Percentiles rank a stretch among this genome's conserved stretches.
Conservation (phyloP, 1,140 invertebrate genomes). For the Microplitis mediator region DNA sequence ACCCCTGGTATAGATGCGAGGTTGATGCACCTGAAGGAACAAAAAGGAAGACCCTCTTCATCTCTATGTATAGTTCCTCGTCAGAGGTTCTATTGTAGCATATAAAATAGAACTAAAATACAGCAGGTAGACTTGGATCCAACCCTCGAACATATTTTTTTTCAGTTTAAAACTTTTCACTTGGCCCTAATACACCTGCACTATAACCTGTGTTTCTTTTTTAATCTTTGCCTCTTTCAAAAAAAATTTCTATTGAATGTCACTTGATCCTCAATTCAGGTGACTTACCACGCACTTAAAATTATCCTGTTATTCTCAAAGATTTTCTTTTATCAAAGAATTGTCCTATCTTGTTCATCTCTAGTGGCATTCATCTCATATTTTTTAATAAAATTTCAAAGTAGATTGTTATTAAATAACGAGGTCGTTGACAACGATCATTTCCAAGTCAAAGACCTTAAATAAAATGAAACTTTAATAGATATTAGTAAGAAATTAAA, state of each 20-base stretch:
- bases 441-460: neutral
- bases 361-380: neutral
- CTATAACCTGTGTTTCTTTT: neutral
- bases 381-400: neutral
- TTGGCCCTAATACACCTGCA: neutral
- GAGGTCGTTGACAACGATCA: neutral
- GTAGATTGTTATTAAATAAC: neutral
- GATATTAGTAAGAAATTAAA: neutral
- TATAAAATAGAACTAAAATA: no score
- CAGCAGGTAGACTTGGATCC: neutral
- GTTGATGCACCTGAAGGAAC: neutral
- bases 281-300: slow-evolving; percentile 14
- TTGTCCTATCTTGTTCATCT: neutral
- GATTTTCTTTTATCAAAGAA: neutral
- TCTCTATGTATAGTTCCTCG: neutral
- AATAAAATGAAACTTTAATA: neutral
- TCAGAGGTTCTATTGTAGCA: neutral
- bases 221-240: neutral
- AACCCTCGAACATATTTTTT: neutral
- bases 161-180: neutral
- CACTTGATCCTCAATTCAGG: slow-evolving; percentile 17
- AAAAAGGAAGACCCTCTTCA: neutral
- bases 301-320: neutral
- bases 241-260: neutral
- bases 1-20: neutral